Conservation (phyloP, 2,797 vertebrate species). For the Cossypha dichroa region DNA sequence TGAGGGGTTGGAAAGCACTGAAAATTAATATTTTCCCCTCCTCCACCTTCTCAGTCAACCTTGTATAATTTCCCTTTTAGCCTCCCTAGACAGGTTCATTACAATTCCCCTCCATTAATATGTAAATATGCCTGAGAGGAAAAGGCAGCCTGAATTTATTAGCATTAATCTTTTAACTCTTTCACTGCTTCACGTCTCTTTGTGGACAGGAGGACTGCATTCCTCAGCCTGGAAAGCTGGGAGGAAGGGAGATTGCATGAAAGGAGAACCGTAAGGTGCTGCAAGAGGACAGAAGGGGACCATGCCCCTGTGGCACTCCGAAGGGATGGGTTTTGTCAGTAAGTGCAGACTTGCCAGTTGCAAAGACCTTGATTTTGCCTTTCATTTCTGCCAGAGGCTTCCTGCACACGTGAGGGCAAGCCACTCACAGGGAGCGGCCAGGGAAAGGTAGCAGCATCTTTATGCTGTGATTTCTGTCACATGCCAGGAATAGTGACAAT, state of each 20-base stretch:
- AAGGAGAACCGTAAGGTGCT: accelerated
- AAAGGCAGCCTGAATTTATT: slow-evolving; percentile 46
- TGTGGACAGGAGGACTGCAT: background rate
- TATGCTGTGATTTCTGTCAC: accelerated
- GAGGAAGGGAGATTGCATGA: background rate
- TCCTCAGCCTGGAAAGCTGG: background rate
- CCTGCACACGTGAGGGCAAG: background rate
- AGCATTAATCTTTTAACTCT: slow-evolving; percentile 34
- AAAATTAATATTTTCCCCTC: slow-evolving; percentile 26
- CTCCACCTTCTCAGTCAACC: slow-evolving; percentile 23
- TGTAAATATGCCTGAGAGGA: slow-evolving; percentile 57
- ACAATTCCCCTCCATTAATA: slow-evolving; percentile 53
- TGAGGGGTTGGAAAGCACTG: background rate
- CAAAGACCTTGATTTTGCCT: background rate
- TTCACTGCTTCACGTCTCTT: background rate
- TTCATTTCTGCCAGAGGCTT: background rate
- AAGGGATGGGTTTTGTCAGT: background rate
- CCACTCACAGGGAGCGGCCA: background rate
- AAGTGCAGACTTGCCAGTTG: background rate
- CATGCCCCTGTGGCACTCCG: accelerated
- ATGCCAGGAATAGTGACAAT: accelerated
- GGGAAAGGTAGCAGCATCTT: background rate
- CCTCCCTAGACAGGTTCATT: slow-evolving; percentile 52
- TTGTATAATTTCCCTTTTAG: slow-evolving; percentile 55
- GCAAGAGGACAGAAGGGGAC: background rate